Base-by-base conservation (phyloP, 2,113 vertebrate genomes). In the Lophura nycthemera region DNA sequence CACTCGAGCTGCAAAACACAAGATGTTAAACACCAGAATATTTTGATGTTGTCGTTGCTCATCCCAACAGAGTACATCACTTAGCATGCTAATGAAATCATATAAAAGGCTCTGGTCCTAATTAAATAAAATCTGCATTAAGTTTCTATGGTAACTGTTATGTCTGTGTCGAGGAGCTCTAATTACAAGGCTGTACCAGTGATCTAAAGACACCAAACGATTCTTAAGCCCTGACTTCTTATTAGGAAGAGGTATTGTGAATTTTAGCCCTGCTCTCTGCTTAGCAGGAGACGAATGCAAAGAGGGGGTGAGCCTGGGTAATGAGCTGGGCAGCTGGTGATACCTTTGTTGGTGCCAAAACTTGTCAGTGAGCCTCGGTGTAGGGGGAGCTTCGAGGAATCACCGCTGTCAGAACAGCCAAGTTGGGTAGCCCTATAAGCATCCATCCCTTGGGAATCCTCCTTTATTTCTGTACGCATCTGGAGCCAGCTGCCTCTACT, bases 131-230 rank as follows among this genome's bases (percentile, higher is more conserved):
- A 48, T 67, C 86, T 65, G 67, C 91, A 29, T 43, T 36, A 67
- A 90, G 96, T 94, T 94, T 38, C 95, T 78, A 74, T 96, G 90
- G 96, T 38, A 95, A 95, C 92, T 18, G 57, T 66, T 74, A 24
- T 11, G 50, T 17, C 63, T 30, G 2, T 69, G 42, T 24, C 6
- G 4, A 61, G 83, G 72, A 92, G 80, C 84, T 52, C n/a, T 71
- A 36, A 47, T 81, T 74, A 29, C 32, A 50, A 43, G 70, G 10
- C 36, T 34, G 29, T 34, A 56, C 36, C 61, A 19, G 36, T 3
- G 0, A 30, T 78, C 25, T 52, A 10, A 7, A 27, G 65, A 59
- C 61, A 45, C 50, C 40, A 84, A 7, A 7, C 2, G 38, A 67
- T n/a, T 76, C 63, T 36, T 54, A 8, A 65, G 34, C 32, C 42